Percentiles rank a stretch among this genome's conserved stretches.
phyloP scores from a whole-genome alignment of 1,140 invertebrate species.

The Laodelphax striatellus region DNA sequence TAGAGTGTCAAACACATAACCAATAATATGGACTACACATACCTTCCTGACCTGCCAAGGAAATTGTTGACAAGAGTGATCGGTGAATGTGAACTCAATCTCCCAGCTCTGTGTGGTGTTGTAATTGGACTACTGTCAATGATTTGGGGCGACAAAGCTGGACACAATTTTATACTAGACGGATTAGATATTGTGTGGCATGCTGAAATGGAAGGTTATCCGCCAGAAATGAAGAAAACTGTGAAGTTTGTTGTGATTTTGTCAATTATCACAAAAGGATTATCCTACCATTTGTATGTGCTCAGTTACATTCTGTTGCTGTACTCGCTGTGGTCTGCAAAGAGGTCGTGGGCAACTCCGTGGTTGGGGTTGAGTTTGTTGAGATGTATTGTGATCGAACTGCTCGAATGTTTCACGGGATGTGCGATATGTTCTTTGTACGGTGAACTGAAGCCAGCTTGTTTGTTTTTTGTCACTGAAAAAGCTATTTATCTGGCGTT shows the following conservation, averaged over 20 bases:
- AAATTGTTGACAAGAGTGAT: no score
- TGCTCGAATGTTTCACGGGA: neutral
- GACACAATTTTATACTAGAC: no score
- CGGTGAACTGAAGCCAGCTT: neutral
- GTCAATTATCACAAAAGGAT: neutral
- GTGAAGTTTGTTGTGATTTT: neutral
- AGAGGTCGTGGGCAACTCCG: neutral
- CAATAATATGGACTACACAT: no score
- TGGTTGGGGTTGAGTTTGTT: neutral
- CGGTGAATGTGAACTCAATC: no score
- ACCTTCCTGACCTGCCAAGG: no score
- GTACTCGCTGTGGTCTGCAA: neutral
- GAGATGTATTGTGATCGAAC: neutral
- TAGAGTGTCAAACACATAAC: no score
- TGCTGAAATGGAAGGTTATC: neutral
- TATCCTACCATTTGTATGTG: neutral
- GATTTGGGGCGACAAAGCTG: no score
- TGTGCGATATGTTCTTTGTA: neutral
- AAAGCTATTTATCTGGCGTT: neutral
- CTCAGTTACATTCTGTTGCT: neutral
- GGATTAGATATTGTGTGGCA: neutral
- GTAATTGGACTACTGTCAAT: no score
- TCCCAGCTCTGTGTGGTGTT: no score
- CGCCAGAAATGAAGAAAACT: neutral
- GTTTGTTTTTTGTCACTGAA: neutral